These are phyloP conservation scores for Patella pellucida DNA, from an alignment of 2,888 invertebrate species.

Conservation along the genomic window DNA sequence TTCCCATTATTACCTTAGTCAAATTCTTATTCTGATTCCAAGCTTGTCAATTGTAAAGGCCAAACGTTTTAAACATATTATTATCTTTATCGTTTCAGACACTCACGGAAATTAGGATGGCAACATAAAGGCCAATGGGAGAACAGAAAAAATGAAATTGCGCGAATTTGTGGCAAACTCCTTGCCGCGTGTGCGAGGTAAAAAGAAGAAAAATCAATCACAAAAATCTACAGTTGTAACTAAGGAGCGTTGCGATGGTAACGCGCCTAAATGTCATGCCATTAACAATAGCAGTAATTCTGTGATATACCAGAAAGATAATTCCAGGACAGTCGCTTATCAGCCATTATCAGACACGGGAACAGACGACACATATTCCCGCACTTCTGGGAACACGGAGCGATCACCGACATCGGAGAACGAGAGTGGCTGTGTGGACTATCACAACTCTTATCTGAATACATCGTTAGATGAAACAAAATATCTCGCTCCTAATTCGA, in stretches of 20 bases:
- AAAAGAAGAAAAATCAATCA: conserved; percentile 52
- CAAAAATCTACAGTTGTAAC: conserved; percentile 28
- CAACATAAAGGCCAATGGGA: conserved; percentile 14
- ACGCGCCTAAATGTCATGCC: conserved; percentile 5
- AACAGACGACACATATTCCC: not conserved
- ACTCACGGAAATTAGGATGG: not conserved
- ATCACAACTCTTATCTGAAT: not conserved
- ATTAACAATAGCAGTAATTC: not conserved
- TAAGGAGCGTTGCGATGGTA: conserved; percentile 21
- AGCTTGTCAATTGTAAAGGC: no score
- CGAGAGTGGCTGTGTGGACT: not conserved
- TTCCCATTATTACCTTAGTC: no score
- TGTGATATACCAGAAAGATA: not conserved
- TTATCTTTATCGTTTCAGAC: conserved; percentile 6
- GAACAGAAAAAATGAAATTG: conserved; percentile 51
- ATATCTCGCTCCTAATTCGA: conserved; percentile 2
- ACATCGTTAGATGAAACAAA: conserved; percentile 4
- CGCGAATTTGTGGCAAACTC: conserved; percentile 57
- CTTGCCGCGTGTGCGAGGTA: conserved; percentile 51
- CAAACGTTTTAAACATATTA: no score
- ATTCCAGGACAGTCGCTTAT: not conserved
- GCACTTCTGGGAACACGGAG: not conserved
- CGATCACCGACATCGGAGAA: not conserved
- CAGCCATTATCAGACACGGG: not conserved
- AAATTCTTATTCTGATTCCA: no score